Percentiles rank a stretch among this genome's conserved stretches.
These are phyloP conservation scores for Castor canadensis DNA, from an alignment of 2,113 vertebrate species.

Conservation along the genomic window DNA sequence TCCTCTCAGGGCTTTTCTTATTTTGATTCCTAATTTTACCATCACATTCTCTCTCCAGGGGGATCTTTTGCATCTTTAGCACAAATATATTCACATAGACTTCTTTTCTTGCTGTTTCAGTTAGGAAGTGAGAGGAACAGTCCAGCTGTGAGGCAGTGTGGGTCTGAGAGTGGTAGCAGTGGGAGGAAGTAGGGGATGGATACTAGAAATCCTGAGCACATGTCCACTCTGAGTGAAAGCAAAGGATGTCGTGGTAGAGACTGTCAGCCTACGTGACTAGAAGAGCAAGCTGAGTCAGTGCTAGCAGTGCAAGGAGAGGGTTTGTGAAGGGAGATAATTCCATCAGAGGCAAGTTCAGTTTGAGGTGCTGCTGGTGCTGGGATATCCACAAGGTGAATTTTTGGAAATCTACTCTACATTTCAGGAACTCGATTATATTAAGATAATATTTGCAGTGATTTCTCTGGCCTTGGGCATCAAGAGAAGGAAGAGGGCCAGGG, in stretches of 20 bases:
- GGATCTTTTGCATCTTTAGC: background rate
- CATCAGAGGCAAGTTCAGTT: background rate
- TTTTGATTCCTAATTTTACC: slow-evolving; percentile 31
- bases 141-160: background rate
- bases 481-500: background rate
- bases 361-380: background rate
- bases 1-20: background rate
- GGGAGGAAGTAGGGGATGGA: background rate
- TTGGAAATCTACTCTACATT: background rate
- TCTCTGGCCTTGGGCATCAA: background rate
- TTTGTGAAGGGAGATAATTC: background rate
- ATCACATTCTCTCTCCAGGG: background rate
- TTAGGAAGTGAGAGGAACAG: background rate
- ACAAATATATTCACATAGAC: background rate
- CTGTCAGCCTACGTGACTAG: background rate
- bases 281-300: background rate
- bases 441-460: background rate
- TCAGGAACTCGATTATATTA: background rate
- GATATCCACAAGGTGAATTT: background rate
- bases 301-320: background rate
- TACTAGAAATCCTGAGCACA: background rate
- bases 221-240: background rate
- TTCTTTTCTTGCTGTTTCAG: background rate
- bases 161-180: background rate
- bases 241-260: background rate